Conservation (phyloP, 2,113 vertebrate genomes). For the Notothenia coriiceps region DNA sequence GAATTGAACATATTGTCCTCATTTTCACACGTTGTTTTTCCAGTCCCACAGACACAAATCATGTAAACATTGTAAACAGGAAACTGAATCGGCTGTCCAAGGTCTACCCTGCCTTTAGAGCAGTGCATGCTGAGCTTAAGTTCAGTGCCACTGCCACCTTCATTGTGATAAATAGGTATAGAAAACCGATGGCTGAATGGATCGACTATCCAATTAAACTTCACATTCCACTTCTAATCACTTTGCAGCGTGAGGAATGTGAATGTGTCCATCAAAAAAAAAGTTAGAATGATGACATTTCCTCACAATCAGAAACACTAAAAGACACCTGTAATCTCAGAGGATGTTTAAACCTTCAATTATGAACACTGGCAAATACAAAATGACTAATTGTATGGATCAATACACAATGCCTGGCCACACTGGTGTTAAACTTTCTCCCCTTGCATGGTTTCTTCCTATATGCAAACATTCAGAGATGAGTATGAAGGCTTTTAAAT, state of each 20-base stretch:
- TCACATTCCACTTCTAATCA: background rate
- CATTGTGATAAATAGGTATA: background rate
- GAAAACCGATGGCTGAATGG: background rate
- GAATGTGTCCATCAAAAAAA: background rate
- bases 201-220: background rate
- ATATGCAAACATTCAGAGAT: slow-evolving; percentile 6
- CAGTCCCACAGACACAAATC: background rate
- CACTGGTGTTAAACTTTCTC: background rate
- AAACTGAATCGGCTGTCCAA: background rate
- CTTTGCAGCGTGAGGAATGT: background rate
- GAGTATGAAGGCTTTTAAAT: background rate
- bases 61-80: background rate
- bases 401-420: background rate
- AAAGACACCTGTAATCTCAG: background rate
- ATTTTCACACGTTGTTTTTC: background rate
- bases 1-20: background rate
- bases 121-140: background rate
- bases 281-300: background rate
- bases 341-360: background rate
- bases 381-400: slow-evolving; percentile 7
- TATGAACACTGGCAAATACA: slow-evolving; percentile 14
- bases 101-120: background rate
- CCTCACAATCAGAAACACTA: background rate
- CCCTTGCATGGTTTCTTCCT: background rate
- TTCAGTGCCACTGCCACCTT: background rate